phyloP scores from a whole-genome alignment of 2,113 vertebrate genomes.

The Lathamus discolor region DNA sequence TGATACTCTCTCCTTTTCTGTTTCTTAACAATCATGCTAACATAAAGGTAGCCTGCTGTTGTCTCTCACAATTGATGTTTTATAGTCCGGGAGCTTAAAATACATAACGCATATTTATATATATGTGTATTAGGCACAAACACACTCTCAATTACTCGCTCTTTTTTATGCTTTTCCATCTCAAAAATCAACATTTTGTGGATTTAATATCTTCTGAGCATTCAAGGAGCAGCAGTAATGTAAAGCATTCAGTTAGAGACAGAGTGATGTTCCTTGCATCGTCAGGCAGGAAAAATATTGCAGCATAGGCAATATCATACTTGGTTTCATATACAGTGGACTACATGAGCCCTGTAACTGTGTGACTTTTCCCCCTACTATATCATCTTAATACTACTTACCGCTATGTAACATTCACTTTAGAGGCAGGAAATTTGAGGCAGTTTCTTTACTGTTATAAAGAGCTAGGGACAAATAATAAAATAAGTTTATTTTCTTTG shows the following conservation, averaged over 20 bases:
- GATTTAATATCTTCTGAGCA: background rate
- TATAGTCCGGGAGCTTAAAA: background rate
- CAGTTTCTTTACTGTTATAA: background rate
- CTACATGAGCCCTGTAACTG: background rate
- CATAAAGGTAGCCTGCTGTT: background rate
- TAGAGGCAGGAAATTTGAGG: background rate
- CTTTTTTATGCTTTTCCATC: background rate
- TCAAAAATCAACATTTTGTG: background rate
- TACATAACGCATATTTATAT: background rate
- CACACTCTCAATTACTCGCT: background rate
- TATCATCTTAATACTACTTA: background rate
- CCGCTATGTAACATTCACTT: background rate
- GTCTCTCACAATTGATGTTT: background rate
- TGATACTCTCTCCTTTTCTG: background rate
- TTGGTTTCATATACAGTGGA: rapidly evolving
- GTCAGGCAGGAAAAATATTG: background rate
- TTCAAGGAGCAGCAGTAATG: background rate
- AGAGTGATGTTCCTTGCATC: background rate
- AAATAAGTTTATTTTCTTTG: background rate
- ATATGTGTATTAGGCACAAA: background rate
- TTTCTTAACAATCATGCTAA: background rate
- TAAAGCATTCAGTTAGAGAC: background rate
- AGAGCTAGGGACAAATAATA: background rate
- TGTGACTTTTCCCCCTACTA: background rate
- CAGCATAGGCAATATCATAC: rapidly evolving